A percentile compares a stretch with the other conserved stretches of the same genome.
Conservation (phyloP, 2,113 vertebrate species). For the Odontesthes bonariensis region DNA sequence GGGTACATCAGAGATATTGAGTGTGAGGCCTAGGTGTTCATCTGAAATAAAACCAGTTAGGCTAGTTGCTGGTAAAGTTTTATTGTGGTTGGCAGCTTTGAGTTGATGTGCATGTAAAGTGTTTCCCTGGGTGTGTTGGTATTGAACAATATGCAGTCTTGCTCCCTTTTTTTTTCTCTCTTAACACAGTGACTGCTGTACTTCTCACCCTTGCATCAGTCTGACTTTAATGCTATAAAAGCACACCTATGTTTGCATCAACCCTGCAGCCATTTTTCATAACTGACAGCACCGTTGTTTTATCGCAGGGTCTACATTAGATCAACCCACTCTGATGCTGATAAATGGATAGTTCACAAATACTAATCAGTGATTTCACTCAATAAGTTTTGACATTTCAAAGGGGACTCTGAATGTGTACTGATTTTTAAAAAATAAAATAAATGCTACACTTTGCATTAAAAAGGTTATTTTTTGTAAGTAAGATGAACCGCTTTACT, state of each 20-base stretch:
- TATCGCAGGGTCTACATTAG: neutral
- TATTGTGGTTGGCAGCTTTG: neutral
- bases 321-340: conserved; percentile 14
- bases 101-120: neutral
- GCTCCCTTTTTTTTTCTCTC: neutral
- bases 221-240: no score
- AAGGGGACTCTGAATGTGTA: neutral
- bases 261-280: neutral
- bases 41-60: neutral
- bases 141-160: no score
- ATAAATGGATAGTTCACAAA: conserved; percentile 10
- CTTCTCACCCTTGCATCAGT: no score
- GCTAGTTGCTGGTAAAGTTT: neutral
- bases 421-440: no score
- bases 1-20: neutral
- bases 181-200: neutral
- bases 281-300: neutral
- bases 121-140: no score
- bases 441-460: neutral
- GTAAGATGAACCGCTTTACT: neutral
- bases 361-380: conserved; percentile 28
- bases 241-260: neutral
- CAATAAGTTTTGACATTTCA: neutral
- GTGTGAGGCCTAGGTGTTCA: neutral
- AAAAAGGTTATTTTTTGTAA: neutral